A percentile compares a stretch with the other conserved stretches of the same genome.
Evolutionary conservation across 2,113 vertebrate genomes (phyloP).

Genomic region (Xiphorhynchus elegans): DNA sequence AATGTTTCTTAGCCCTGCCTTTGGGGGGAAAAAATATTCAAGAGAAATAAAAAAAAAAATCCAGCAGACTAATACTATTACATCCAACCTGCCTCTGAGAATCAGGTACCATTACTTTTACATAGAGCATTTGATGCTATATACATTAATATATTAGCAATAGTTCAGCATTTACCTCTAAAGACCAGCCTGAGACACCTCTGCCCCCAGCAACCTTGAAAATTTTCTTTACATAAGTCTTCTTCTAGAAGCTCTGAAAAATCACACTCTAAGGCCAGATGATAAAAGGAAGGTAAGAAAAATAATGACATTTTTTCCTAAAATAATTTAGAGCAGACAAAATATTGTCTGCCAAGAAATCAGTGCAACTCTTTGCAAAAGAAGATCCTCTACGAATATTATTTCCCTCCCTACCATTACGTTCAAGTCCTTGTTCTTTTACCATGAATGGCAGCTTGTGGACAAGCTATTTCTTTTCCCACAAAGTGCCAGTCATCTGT

Average conservation of each 20-base stretch:
- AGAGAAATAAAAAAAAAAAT: not conserved
- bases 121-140: not conserved
- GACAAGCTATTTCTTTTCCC: not conserved
- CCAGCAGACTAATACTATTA: not conserved
- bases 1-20: not conserved
- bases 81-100: accelerated
- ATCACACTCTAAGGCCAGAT: not conserved
- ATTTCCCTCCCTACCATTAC: not conserved
- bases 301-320: not conserved
- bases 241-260: not conserved
- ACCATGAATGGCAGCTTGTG: not conserved
- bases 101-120: not conserved
- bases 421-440: not conserved
- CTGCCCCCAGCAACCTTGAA: not conserved
- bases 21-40: not conserved
- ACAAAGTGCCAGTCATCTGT: not conserved
- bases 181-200: not conserved
- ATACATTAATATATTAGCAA: not conserved
- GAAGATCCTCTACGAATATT: not conserved
- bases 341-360: not conserved
- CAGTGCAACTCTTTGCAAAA: not conserved
- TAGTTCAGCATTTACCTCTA: not conserved
- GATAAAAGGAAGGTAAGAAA: not conserved
- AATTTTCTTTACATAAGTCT: not conserved
- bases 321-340: not conserved